Base-by-base conservation (phyloP, 2,888 invertebrate species). In the Hirtodrosophila confusa region DNA sequence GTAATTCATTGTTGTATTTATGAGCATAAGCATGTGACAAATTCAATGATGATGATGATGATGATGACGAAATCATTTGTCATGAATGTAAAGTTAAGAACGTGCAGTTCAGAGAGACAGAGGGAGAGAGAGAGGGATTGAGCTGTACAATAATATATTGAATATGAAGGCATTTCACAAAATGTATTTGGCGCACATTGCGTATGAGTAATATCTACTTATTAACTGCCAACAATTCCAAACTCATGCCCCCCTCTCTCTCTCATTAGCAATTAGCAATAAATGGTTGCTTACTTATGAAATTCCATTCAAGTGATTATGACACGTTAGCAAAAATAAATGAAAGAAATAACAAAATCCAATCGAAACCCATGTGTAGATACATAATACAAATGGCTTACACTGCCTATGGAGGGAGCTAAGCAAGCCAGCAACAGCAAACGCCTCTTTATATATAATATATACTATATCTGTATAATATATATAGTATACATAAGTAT, bases 161-260 rank as follows among this genome's bases (percentile, higher is more conserved):
- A 17, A 17, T 17, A 17, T 17, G 17, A 17, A 17, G 17, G 17
- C 17, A 17, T 17, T 17, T 17, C 17, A 17, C 17, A 17, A 17
- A 17, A 17, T 17, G 17, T 17, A 17, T 17, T 17, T 17, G 17
- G 17, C 17, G 17, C 57, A 74, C 54, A 37, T 23, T 50, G 74
- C 74, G 71, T 74, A 72, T 72, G 74, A 64, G 74, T 74, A 72
- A 69, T 69, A 58, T 47, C 39, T 23, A 43, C 12, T 37, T 24
- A 6, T 6, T 12, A 1, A n/a, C 37, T 3, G 23, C n/a, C 24
- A 10, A 8, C 39, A 35, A 7, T 27, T 11, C n/a, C 8, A 24
- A 24, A 39, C 11, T 29, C 9, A n/a, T 12, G 3, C 3, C 0
- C 36, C 39, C 17, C n/a, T 24, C 35, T 41, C 35, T 29, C 55